A percentile compares a stretch with the other conserved stretches of the same genome.
phyloP scores from a whole-genome alignment of 2,113 vertebrate species.

The Megaptera novaeangliae region DNA sequence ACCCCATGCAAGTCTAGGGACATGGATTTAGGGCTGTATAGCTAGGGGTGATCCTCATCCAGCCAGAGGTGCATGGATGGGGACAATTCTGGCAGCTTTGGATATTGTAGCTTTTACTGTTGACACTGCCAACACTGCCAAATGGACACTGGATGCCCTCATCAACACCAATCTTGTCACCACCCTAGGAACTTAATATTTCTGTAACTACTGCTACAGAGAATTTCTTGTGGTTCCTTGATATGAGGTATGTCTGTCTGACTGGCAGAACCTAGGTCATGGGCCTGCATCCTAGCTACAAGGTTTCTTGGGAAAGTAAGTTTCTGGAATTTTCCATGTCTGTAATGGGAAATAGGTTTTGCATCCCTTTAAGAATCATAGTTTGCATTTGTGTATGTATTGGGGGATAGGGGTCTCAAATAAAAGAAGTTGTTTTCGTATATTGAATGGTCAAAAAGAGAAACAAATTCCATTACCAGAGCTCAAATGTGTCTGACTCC shows the following conservation, averaged over 20 bases:
- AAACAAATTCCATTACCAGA: not conserved
- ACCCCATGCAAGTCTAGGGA: not conserved
- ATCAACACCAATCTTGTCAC: not conserved
- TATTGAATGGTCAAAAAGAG: not conserved
- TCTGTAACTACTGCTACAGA: not conserved
- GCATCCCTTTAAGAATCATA: not conserved
- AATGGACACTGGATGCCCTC: not conserved
- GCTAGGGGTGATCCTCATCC: not conserved
- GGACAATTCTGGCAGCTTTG: not conserved
- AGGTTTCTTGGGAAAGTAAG: not conserved
- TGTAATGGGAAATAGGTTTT: not conserved
- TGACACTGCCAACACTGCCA: not conserved
- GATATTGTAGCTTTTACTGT: not conserved
- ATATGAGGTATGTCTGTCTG: not conserved
- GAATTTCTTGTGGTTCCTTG: not conserved
- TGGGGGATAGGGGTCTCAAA: not conserved
- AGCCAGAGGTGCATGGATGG: not conserved
- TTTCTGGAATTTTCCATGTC: not conserved
- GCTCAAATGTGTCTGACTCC: not conserved
- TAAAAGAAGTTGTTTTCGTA: not conserved
- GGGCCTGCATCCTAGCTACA: not conserved
- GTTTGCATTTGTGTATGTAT: not conserved
- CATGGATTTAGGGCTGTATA: not conserved
- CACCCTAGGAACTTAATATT: not conserved
- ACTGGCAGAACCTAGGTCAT: not conserved